Evolutionary conservation across 2,888 invertebrate genomes (phyloP).

Genomic region (Drosophila fungiperda): DNA sequence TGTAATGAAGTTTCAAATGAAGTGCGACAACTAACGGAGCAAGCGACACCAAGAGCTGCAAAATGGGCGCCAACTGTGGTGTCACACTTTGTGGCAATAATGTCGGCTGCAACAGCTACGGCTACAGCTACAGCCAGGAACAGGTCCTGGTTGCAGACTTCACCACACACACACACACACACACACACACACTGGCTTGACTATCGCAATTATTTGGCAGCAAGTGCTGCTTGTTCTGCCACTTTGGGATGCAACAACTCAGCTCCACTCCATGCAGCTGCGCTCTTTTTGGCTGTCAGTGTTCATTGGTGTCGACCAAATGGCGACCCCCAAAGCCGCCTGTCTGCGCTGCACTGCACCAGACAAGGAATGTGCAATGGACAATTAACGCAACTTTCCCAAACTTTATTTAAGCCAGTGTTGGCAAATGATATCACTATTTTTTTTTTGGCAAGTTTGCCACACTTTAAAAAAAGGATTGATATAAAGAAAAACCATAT

Average conservation of each 20-base stretch:
- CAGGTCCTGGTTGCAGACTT: slow-evolving; percentile 2
- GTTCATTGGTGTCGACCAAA: slow-evolving; percentile 36
- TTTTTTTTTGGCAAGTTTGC: not conserved
- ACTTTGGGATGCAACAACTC: slow-evolving; percentile 12
- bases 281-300: slow-evolving; percentile 42
- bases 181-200: slow-evolving; percentile 23
- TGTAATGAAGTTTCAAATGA: slow-evolving; percentile 80
- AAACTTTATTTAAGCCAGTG: slow-evolving; percentile 22
- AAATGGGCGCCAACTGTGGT: slow-evolving; percentile 65
- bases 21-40: slow-evolving; percentile 78
- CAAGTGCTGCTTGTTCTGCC: slow-evolving; percentile 53
- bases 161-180: slow-evolving; percentile 32
- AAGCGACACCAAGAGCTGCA: slow-evolving; percentile 47
- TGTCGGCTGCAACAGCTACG: slow-evolving; percentile 43
- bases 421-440: slow-evolving; percentile 18
- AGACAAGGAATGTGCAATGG: slow-evolving; percentile 47
- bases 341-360: slow-evolving; percentile 26
- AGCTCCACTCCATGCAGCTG: slow-evolving; percentile 6
- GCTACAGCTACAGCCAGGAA: slow-evolving; percentile 9
- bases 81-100: slow-evolving; percentile 78
- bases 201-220: slow-evolving; percentile 73
- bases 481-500: not conserved
- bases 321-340: slow-evolving; percentile 16
- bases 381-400: slow-evolving; percentile 62
- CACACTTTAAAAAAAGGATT: not conserved